Base-by-base conservation (phyloP, 2,113 vertebrate species). In the Xenus cinereus region DNA sequence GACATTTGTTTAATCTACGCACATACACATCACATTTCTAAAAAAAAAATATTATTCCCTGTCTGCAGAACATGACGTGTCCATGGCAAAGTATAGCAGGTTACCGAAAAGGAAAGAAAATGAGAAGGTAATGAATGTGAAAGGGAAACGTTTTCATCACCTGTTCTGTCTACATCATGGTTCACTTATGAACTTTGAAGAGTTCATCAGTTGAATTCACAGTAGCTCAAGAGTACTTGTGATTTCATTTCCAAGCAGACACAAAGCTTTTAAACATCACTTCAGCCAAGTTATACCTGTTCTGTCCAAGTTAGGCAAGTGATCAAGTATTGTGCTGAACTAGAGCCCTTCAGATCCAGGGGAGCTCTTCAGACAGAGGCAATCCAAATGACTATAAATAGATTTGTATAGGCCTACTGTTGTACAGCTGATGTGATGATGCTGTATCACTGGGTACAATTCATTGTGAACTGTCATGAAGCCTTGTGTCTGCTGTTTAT, bases 61-160 rank as follows among this genome's bases (percentile, higher is more conserved):
- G 17, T 93, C 96, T 96, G 39, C 96, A 99, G 99, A 99, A 95
- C 99, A 99, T 62, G 99, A 99, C 94, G 98, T 98, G 35, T 98
- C 99, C 33, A 99, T 99, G 99, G 99, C 99, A 93, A 99, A 99
- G 82, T 99, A 99, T 83, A 99, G 99, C 98, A 98, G 99, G 69
- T 96, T 99, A 87, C 99, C 99, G 43, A 99, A 99, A 97, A 99
- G 98, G 95, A 99, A 98, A 97, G 99, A 99, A 94, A 99, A 99
- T 68, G 99, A 99, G 94, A 99, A 99, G 98, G 99, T 99, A 97
- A 94, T 7, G 7, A 93, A 78, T 1, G 0, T 89, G 41, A 46
- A 75, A 92, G 74, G 35, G 48, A 84, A 67, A 78, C 48, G 14
- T 62, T 87, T 79, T 54, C 8, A 30, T 94, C 39, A 78, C 51